Evolutionary conservation across 2,888 invertebrate genomes (phyloP).

Genomic region (Sinhomidia bicolor): DNA sequence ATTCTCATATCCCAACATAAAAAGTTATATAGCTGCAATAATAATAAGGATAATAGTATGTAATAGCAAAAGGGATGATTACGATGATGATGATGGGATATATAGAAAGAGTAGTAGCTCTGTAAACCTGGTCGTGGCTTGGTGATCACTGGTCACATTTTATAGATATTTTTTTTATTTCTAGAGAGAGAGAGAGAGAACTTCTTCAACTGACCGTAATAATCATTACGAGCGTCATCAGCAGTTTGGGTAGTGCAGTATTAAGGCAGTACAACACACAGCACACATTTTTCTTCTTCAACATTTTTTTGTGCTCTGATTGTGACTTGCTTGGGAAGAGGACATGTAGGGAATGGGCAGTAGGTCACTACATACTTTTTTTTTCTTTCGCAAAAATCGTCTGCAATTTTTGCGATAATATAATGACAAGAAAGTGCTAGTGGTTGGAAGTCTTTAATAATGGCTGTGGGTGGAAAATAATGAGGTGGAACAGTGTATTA

Average conservation of each 20-base stretch:
- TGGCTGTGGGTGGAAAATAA: conserved; percentile 30
- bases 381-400: not conserved
- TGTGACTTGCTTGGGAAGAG: not conserved
- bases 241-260: no score
- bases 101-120: not conserved
- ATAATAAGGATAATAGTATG: not conserved
- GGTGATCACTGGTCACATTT: conserved; percentile 15
- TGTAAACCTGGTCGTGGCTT: not conserved
- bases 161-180: not conserved
- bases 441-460: not conserved
- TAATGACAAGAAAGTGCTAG: not conserved
- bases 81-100: not conserved
- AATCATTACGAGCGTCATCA: conserved; percentile 38
- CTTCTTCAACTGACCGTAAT: conserved; percentile 35
- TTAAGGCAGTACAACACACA: not conserved
- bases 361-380: conserved; percentile 27
- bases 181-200: not conserved
- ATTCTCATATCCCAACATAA: not conserved
- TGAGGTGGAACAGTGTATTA: conserved; percentile 17
- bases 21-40: conserved; percentile 1
- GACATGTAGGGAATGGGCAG: conserved; percentile 2
- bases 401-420: not conserved
- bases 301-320: not conserved
- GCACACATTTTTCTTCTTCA: conserved; percentile 30
- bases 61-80: not conserved